These are phyloP conservation scores for Gasteruption jaculator DNA, from an alignment of 2,888 invertebrate genomes.

Conservation along the genomic window DNA sequence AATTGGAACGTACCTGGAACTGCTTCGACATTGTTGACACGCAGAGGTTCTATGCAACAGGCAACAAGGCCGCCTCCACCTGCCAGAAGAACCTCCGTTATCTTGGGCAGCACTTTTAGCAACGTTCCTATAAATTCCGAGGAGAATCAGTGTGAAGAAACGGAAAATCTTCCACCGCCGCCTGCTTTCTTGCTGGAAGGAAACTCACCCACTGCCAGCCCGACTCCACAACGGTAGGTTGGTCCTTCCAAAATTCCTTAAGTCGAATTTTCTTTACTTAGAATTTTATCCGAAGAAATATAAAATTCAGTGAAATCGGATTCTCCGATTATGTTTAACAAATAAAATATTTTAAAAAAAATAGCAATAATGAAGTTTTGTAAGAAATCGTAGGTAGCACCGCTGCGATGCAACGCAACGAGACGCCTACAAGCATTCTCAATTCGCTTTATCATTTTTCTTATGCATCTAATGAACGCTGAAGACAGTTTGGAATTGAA, in stretches of 20 bases:
- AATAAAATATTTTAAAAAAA: constrained; percentile 1
- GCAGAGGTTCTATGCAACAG: constrained; percentile 59
- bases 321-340: neutral
- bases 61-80: constrained; percentile 74
- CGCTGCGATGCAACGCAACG: too few species aligned
- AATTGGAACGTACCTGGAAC: constrained; percentile 35
- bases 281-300: too few species aligned
- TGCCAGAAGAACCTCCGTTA: constrained; percentile 73
- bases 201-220: constrained; percentile 43
- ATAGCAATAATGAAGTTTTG: neutral
- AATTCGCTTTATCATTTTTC: neutral
- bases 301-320: neutral
- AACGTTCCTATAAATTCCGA: constrained; percentile 19
- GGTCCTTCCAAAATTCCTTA: too few species aligned
- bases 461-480: too few species aligned
- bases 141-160: constrained; percentile 43
- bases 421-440: neutral
- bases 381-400: neutral
- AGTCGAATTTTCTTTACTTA: neutral
- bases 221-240: constrained; percentile 47
- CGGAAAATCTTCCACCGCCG: constrained; percentile 68
- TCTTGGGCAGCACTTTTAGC: constrained; percentile 42
- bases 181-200: constrained; percentile 71
- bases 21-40: constrained; percentile 49
- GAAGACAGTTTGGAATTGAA: neutral